phyloP scores from a whole-genome alignment of 1,140 invertebrate species.

The Drosophila dunni region DNA sequence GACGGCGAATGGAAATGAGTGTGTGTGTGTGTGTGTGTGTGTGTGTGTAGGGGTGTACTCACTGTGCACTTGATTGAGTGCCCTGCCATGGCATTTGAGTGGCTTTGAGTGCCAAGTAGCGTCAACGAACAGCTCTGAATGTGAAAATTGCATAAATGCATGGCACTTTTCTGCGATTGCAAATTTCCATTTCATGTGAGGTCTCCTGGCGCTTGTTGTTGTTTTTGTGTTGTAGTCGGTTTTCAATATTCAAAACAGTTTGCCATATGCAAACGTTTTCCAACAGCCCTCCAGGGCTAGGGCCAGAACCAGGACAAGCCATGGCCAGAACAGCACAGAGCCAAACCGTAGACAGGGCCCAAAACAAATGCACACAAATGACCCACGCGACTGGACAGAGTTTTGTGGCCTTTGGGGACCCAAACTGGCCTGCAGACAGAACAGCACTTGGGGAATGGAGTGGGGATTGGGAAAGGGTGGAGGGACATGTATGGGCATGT shows the following conservation, averaged over 20 bases:
- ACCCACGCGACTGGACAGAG: slow-evolving; percentile 59
- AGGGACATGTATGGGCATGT: neutral
- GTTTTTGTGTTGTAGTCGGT: slow-evolving; percentile 51
- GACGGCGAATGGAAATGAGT: neutral
- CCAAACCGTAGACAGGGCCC: slow-evolving; percentile 19
- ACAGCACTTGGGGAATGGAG: slow-evolving; percentile 17
- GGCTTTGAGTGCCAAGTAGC: slow-evolving; percentile 69
- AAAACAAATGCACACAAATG: slow-evolving; percentile 82
- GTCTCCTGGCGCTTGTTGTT: neutral
- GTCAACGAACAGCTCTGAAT: slow-evolving; percentile 58
- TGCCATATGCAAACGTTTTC: slow-evolving; percentile 75
- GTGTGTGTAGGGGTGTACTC: slow-evolving; percentile 23
- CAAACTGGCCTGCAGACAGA: slow-evolving; percentile 17
- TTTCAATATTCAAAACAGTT: slow-evolving; percentile 82
- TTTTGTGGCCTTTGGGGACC: slow-evolving; percentile 56
- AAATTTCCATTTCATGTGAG: slow-evolving; percentile 37
- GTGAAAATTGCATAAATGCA: slow-evolving; percentile 82
- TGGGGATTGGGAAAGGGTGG: slow-evolving; percentile 4
- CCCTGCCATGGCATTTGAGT: slow-evolving; percentile 79
- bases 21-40: slow-evolving; percentile 7
- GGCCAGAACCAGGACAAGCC: slow-evolving; percentile 1
- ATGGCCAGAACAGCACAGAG: neutral
- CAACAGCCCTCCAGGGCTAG: slow-evolving; percentile 43
- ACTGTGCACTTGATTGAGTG: slow-evolving; percentile 77
- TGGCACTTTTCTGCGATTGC: slow-evolving; percentile 78